Conservation (phyloP, 2,113 vertebrate genomes). For the Lathamus discolor region DNA sequence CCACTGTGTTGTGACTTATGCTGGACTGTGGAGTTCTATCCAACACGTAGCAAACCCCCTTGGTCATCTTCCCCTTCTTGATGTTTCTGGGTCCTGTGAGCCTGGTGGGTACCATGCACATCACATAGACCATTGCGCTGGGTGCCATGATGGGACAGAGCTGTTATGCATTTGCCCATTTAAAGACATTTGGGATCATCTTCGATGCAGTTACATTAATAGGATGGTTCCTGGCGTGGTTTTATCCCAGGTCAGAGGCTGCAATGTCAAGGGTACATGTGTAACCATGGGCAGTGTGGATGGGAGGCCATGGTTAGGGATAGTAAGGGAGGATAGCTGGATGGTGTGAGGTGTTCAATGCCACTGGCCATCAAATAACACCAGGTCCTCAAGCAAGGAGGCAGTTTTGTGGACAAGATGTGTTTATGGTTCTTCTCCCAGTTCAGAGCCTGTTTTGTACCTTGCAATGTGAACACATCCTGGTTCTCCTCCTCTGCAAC, state of each 20-base stretch:
- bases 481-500: neutral
- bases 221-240: neutral
- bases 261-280: neutral
- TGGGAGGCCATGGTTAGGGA: accelerated
- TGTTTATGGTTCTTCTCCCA: neutral
- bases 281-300: neutral
- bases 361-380: neutral
- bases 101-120: neutral
- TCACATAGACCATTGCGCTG: accelerated
- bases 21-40: too few species aligned
- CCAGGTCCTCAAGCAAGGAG: neutral
- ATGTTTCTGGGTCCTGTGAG: neutral
- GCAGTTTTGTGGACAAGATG: neutral
- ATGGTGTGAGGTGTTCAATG: neutral
- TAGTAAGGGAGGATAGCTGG: neutral
- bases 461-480: neutral
- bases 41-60: neutral
- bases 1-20: accelerated
- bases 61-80: neutral
- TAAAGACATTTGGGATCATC: neutral
- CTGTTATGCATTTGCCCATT: too few species aligned
- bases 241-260: neutral
- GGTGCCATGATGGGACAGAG: neutral
- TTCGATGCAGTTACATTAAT: neutral
- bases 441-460: neutral